These are phyloP conservation scores for Pseudomyrmex dendroicus DNA, from an alignment of 1,140 invertebrate genomes.

Conservation along the genomic window DNA sequence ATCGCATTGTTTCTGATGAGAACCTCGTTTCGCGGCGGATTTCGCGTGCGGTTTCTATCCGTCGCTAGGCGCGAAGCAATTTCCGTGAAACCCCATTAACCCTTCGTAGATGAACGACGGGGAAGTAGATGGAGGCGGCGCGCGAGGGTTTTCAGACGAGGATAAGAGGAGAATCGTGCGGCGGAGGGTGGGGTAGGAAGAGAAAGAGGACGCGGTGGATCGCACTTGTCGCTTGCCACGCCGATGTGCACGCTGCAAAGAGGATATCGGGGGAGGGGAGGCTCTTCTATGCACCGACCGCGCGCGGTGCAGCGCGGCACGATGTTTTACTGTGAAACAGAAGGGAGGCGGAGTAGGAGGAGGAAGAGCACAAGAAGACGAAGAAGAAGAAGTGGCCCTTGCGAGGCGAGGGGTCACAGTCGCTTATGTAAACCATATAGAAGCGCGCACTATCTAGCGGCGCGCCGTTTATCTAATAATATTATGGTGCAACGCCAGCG, in stretches of 20 bases:
- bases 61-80: conserved; percentile 76
- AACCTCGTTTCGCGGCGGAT: conserved; percentile 34
- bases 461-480: conserved; percentile 81
- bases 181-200: neutral
- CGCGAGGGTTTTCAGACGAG: conserved; percentile 41
- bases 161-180: conserved; percentile 55
- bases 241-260: conserved; percentile 30
- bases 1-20: conserved; percentile 47
- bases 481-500: conserved; percentile 77
- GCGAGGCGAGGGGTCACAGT: conserved; percentile 73
- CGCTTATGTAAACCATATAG: conserved; percentile 80
- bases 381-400: conserved; percentile 68
- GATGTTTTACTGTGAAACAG: conserved; percentile 55
- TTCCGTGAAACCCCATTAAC: conserved; percentile 77
- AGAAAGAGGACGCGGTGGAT: conserved; percentile 48
- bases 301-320: conserved; percentile 61
- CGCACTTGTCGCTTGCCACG: conserved; percentile 72
- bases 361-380: conserved; percentile 55
- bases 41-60: conserved; percentile 67
- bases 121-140: conserved; percentile 43
- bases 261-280: conserved; percentile 25
- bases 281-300: conserved; percentile 57
- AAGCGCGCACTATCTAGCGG: conserved; percentile 76
- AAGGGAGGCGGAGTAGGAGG: conserved; percentile 51
- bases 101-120: conserved; percentile 75